Evolutionary conservation across 2,888 invertebrate genomes (phyloP).

Genomic region (Lathronympha strigana): DNA sequence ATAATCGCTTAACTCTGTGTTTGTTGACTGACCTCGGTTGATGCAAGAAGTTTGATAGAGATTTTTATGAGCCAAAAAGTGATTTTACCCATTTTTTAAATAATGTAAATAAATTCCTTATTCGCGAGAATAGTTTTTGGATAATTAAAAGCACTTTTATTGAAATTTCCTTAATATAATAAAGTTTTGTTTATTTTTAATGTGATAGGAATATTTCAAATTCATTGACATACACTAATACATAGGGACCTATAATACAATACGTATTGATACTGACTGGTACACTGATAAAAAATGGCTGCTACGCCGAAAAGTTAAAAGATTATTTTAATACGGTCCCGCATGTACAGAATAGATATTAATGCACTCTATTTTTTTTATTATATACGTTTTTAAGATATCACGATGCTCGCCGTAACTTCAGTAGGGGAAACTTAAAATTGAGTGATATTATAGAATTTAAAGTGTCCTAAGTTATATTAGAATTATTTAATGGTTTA

Average conservation of each 20-base stretch:
- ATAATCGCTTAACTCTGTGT: too few relatives aligned
- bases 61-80: background rate
- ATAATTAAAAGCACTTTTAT: background rate
- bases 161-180: too few relatives aligned
- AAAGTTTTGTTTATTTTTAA: too few relatives aligned
- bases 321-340: constrained; percentile 1
- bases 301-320: background rate
- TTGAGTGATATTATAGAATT: background rate
- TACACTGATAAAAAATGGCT: background rate
- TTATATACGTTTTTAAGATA: background rate
- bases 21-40: too few relatives aligned
- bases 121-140: background rate
- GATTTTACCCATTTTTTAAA: background rate
- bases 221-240: too few relatives aligned
- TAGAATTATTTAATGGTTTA: too few relatives aligned
- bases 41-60: too few relatives aligned
- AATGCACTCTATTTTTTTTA: constrained; percentile 6
- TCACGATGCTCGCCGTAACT: background rate
- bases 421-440: background rate
- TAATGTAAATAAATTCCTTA: constrained; percentile 13
- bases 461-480: too few relatives aligned
- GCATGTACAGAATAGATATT: background rate
- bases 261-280: background rate
- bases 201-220: too few relatives aligned
- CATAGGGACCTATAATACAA: too few relatives aligned